These are phyloP conservation scores for Ephydatia muelleri DNA, from an alignment of 37 sponge, comb jelly and placozoan genomes.

Conservation along the genomic window DNA sequence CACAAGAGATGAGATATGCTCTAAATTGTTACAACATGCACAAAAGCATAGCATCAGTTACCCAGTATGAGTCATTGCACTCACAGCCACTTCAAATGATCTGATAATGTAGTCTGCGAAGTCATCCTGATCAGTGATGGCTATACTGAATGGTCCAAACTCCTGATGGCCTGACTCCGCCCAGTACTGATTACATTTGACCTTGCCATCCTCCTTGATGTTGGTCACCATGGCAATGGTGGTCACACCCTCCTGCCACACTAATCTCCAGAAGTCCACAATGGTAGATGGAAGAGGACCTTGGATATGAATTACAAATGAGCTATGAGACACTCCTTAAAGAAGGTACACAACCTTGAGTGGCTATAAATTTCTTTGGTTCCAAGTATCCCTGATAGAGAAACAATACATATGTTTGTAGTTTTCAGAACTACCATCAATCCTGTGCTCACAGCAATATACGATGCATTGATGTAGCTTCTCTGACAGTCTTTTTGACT, in stretches of 20 bases:
- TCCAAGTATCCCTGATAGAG: conserved; percentile 63
- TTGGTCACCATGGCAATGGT: conserved; percentile 81
- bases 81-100: conserved; percentile 19
- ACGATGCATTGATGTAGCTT: conserved; percentile 80
- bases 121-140: conserved; percentile 34
- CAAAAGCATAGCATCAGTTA: not conserved
- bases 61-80: not conserved
- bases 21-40: not conserved
- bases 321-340: not conserved
- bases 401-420: not conserved
- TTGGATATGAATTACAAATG: conserved; percentile 2
- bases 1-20: no score
- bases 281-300: conserved; percentile 61
- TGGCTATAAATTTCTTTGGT: conserved; percentile 67
- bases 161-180: conserved; percentile 23
- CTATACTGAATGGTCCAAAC: conserved; percentile 58
- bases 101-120: conserved; percentile 62
- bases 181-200: conserved; percentile 84
- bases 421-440: not conserved
- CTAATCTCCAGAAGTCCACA: conserved; percentile 71
- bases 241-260: conserved; percentile 69
- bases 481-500: conserved; percentile 31
- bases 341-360: conserved; percentile 61
- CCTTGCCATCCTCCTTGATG: conserved; percentile 57
- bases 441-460: conserved; percentile 60